phyloP scores from a whole-genome alignment of 2,888 invertebrate genomes.

The Caenorhabditis wallacei region DNA sequence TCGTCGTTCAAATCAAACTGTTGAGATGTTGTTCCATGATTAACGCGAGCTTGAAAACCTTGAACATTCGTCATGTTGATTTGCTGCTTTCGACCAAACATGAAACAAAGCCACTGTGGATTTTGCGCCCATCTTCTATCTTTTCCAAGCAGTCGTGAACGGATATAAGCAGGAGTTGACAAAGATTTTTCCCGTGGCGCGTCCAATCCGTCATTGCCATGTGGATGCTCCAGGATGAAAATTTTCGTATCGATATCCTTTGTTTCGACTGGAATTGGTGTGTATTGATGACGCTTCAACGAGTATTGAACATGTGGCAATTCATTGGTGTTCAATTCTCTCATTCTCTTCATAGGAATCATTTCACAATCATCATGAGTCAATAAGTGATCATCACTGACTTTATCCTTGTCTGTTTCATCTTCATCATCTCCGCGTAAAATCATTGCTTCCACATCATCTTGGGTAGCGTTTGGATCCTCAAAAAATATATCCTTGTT shows the following conservation, averaged over 20 bases:
- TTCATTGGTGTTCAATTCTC: neutral
- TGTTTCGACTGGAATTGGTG: neutral
- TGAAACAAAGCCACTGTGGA: neutral
- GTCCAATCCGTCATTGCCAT: neutral
- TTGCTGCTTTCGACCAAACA: conserved; percentile 2
- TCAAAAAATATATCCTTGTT: neutral
- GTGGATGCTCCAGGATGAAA: neutral
- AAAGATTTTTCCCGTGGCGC: neutral
- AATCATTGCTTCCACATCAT: neutral
- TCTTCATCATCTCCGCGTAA: too few species aligned
- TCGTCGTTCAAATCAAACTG: neutral
- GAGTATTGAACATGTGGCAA: neutral
- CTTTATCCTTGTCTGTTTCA: too few species aligned
- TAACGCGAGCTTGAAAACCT: conserved; percentile 1
- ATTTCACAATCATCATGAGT: too few species aligned
- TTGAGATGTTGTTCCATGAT: neutral
- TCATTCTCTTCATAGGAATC: neutral
- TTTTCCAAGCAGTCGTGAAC: neutral
- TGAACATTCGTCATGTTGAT: neutral
- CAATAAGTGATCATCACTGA: neutral
- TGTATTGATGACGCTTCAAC: neutral
- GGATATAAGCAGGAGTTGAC: neutral
- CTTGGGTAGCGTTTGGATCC: neutral
- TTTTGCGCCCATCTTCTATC: neutral
- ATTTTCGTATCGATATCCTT: neutral